phyloP scores from a whole-genome alignment of 1,140 invertebrate species.

The Homarus americanus region DNA sequence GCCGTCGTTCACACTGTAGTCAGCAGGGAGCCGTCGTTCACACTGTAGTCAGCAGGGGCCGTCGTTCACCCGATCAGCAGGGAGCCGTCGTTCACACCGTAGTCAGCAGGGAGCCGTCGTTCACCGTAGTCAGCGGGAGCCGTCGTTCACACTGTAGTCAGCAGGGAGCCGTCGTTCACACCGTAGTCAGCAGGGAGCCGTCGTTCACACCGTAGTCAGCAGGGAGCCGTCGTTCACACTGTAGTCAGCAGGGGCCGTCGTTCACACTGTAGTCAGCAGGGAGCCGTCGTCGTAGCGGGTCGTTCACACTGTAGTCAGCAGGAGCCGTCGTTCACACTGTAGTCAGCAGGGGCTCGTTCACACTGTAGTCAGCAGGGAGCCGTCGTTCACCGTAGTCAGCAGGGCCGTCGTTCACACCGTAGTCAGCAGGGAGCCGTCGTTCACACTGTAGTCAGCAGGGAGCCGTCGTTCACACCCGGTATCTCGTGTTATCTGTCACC shows the following conservation, averaged over 20 bases:
- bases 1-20: background rate
- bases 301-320: background rate
- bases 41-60: conserved; percentile 25
- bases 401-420: too few relatives aligned
- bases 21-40: conserved; percentile 3
- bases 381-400: background rate
- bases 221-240: background rate
- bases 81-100: too few relatives aligned
- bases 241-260: background rate
- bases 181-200: background rate
- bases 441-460: background rate
- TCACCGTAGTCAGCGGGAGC: background rate
- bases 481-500: conserved; percentile 14
- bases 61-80: background rate
- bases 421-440: background rate
- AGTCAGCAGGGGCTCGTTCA: background rate
- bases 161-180: conserved; percentile 6
- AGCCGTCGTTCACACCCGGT: background rate
- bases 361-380: conserved; percentile 20
- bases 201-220: background rate
- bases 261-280: conserved; percentile 35
- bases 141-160: conserved; percentile 23
- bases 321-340: background rate
- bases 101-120: background rate
- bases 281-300: background rate